Base-by-base conservation (phyloP, 1,140 invertebrate species). In the Cydia amplana region DNA sequence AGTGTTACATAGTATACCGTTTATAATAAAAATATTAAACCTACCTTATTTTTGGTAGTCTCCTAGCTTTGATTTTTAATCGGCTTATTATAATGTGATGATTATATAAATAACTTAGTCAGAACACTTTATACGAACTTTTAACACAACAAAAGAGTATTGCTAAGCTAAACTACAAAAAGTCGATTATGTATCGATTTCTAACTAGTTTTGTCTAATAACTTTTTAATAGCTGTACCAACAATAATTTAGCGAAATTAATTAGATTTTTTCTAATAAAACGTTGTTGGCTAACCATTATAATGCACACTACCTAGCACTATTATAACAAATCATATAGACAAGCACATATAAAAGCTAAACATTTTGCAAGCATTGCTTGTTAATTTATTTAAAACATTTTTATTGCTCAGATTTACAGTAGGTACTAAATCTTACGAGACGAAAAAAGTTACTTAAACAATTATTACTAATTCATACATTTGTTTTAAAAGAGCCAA, bases 11-110 rank as follows among this genome's bases (percentile, higher is more conserved):
- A 80, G 80, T 85, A 84, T 83, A 86, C 78, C 16, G 78, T 80
- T 60, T 81, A 81, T 82, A 79, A 60, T 82, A 84, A 85, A 60
- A 83, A 81, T 85, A 87, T 82, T 78, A 75, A 77, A 77, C 79
- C 82, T 83, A 83, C 85, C 85, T 87, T 73, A 78, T 88, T 86
- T 90, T 90, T 90, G 88, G 88, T 87, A 88, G 87, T 78, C 77
- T 88, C 88, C 88, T 90, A 90, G 87, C 88, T 86, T 87, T 32
- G 64, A 67, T 67, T 67, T 70, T 36, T 36, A 70, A 70, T 70
- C 32, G 43, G 40, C 28, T 36, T 40, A 60, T 60, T 60, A 60
- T 23, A 70, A 70, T 70, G 65, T 70, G 65, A 70, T 70, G 65
- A 36, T 36, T 32, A 43, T 70, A 70, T 60, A 70, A n/a, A 70